Percentiles rank a stretch among this genome's conserved stretches.
These are phyloP conservation scores for Artibeus jamaicensis DNA, from an alignment of 2,797 vertebrate genomes.

Conservation along the genomic window DNA sequence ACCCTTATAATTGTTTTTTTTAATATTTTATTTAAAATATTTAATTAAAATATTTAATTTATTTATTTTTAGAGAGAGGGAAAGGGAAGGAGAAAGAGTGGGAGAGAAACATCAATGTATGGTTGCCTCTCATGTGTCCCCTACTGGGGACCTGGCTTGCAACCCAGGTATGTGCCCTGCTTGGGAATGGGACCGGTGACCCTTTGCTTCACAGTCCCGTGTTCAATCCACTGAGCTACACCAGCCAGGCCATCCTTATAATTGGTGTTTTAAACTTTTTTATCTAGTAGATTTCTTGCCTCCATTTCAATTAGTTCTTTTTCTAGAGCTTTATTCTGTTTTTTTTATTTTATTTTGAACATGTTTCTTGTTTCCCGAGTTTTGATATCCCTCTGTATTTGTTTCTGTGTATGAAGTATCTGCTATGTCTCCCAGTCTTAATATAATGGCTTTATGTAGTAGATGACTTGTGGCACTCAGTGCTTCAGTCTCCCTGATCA, in stretches of 20 bases:
- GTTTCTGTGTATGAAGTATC: not conserved
- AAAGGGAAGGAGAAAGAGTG: too few species aligned
- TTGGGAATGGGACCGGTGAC: too few species aligned
- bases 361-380: not conserved
- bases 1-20: not conserved
- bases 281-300: not conserved
- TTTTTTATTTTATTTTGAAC: not conserved
- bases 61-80: too few species aligned
- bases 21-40: too few species aligned
- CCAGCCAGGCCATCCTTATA: too few species aligned
- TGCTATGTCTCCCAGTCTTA: not conserved
- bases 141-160: too few species aligned
- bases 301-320: not conserved
- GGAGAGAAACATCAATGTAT: too few species aligned
- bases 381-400: not conserved
- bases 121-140: too few species aligned
- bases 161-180: too few species aligned
- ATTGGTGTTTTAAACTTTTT: not conserved
- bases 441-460: not conserved
- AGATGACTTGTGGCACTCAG: not conserved
- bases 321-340: not conserved
- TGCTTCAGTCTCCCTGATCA: not conserved
- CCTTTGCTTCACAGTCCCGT: too few species aligned
- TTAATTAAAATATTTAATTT: too few species aligned
- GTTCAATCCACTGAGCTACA: too few species aligned